Conservation (phyloP, 2,888 invertebrate genomes). For the Trypoxylon attenuatum region DNA sequence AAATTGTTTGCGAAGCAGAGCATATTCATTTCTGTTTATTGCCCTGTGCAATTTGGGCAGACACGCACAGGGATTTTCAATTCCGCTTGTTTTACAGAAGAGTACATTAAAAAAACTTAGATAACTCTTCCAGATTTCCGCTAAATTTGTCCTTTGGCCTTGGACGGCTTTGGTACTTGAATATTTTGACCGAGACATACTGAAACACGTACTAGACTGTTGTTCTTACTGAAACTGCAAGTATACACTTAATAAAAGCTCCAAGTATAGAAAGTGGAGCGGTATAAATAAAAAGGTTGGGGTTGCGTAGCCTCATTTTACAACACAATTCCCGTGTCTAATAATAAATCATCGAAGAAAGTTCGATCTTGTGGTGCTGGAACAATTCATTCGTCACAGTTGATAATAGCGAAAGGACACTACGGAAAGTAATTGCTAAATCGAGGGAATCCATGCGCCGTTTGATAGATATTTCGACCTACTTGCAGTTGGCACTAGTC, state of each 20-base stretch:
- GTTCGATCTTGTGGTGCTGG: slow-evolving; percentile 7
- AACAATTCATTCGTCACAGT: slow-evolving; percentile 16
- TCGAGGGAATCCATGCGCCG: slow-evolving; percentile 10
- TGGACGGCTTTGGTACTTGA: too few species aligned
- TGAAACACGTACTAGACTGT: neutral
- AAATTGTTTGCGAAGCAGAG: neutral
- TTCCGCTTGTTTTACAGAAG: too few species aligned
- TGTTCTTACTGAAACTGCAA: neutral
- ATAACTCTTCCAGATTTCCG: too few species aligned
- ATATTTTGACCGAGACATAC: too few species aligned
- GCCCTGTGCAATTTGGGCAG: too few species aligned
- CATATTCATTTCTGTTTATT: neutral
- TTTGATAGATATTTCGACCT: slow-evolving; percentile 29
- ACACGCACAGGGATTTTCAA: too few species aligned
- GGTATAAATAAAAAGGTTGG: slow-evolving; percentile 19
- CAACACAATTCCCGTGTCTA: neutral
- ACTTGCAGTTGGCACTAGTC: too few species aligned
- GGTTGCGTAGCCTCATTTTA: slow-evolving; percentile 19
- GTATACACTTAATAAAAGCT: neutral
- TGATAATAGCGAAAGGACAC: slow-evolving; percentile 1
- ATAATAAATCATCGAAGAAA: neutral
- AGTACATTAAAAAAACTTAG: too few species aligned
- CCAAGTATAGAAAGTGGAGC: neutral
- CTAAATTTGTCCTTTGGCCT: too few species aligned
- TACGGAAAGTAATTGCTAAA: neutral